Evolutionary conservation across 2,888 invertebrate species (phyloP).

Genomic region (Ennomos quercinarius): DNA sequence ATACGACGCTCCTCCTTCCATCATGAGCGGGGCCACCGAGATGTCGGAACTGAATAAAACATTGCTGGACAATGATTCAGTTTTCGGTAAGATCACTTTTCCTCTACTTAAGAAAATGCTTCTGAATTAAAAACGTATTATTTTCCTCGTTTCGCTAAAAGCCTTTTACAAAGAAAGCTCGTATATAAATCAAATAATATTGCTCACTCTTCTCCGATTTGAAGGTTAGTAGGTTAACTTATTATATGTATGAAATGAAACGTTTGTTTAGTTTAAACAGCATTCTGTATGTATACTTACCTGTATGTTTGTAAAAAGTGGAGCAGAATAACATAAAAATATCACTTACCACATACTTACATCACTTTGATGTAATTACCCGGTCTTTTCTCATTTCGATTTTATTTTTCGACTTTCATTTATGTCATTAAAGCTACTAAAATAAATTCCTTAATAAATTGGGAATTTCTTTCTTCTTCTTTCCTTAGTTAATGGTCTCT

Average conservation of each 20-base stretch:
- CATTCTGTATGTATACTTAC: no score
- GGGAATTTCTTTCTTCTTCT: no score
- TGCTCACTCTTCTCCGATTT: conserved; percentile 21
- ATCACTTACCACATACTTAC: no score
- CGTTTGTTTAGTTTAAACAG: no score
- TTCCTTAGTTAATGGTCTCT: background rate
- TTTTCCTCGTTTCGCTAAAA: conserved; percentile 24
- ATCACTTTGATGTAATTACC: no score
- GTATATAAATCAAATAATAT: conserved; percentile 27
- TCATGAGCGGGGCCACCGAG: conserved; percentile 91
- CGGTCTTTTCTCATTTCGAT: no score
- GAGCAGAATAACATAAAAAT: no score
- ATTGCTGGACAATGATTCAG: conserved; percentile 91
- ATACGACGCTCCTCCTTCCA: conserved; percentile 90
- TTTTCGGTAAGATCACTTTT: conserved; percentile 87
- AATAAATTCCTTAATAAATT: no score
- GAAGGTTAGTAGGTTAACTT: conserved; percentile 6
- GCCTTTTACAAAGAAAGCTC: conserved; percentile 11
- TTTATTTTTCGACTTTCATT: no score
- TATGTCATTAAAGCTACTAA: no score
- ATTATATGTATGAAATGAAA: conserved; percentile 1
- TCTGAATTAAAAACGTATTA: background rate
- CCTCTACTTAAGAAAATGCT: conserved; percentile 8
- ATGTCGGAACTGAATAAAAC: conserved; percentile 93
- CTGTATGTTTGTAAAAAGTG: no score